phyloP scores from a whole-genome alignment of 2,888 invertebrate genomes.

The Drosophila histrio region DNA sequence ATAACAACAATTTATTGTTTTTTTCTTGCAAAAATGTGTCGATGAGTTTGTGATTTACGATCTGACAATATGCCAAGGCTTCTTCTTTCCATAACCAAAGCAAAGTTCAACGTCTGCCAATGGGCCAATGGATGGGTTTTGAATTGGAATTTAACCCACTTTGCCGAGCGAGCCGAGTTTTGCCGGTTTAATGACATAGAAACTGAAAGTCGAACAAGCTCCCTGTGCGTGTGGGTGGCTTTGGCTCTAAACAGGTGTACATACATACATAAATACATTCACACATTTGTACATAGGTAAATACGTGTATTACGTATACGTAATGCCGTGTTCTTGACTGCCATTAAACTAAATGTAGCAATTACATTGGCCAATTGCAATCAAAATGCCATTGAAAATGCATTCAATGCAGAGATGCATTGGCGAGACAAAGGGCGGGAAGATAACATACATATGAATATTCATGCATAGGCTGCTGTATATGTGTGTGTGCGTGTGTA shows the following conservation, averaged over 20 bases:
- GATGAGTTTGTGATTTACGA: slow-evolving; percentile 67
- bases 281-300: neutral
- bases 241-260: slow-evolving; percentile 3
- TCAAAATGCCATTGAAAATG: slow-evolving; percentile 77
- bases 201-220: slow-evolving; percentile 74
- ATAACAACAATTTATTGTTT: slow-evolving; percentile 51
- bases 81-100: neutral
- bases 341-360: slow-evolving; percentile 76
- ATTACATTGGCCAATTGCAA: slow-evolving; percentile 73
- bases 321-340: slow-evolving; percentile 64
- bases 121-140: slow-evolving; percentile 1
- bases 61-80: slow-evolving; percentile 16
- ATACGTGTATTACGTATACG: slow-evolving; percentile 26
- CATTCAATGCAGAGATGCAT: slow-evolving; percentile 57
- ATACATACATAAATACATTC: neutral
- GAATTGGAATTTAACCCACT: slow-evolving; percentile 60
- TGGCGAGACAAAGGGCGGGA: neutral
- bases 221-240: slow-evolving; percentile 28
- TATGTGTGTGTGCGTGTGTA: slow-evolving; percentile 17
- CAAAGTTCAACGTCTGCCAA: slow-evolving; percentile 18
- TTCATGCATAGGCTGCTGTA: slow-evolving; percentile 14
- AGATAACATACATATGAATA: slow-evolving; percentile 52
- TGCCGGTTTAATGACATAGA: slow-evolving; percentile 77
- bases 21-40: slow-evolving; percentile 62
- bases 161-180: slow-evolving; percentile 37